These are phyloP conservation scores for Hermatobates lingyangjiaoensis DNA, from an alignment of 1,140 invertebrate genomes.

Conservation along the genomic window DNA sequence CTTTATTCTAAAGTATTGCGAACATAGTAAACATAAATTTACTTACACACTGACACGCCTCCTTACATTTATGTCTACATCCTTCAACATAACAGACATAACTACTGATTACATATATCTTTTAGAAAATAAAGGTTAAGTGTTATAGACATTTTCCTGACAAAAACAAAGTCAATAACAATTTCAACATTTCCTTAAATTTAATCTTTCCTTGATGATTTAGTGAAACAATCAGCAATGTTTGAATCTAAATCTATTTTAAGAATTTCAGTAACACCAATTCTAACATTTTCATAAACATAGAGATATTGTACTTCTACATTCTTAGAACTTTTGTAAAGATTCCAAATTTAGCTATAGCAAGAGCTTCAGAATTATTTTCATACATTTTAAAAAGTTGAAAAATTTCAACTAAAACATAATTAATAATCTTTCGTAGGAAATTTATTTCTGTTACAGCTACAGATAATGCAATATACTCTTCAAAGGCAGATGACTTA, in stretches of 20 bases:
- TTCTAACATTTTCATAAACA: not conserved
- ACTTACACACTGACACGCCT: not conserved
- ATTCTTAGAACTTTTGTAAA: not conserved
- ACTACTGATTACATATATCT: not conserved
- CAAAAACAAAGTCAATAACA: not conserved
- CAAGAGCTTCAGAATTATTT: not conserved
- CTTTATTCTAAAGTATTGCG: too few species aligned
- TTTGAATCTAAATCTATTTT: not conserved
- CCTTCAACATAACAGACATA: not conserved
- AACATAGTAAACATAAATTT: not conserved
- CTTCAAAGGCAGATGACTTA: slow-evolving; percentile 6
- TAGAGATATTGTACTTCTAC: not conserved
- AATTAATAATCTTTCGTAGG: not conserved
- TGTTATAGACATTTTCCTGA: not conserved
- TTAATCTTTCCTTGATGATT: not conserved
- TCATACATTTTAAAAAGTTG: not conserved
- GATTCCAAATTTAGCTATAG: not conserved
- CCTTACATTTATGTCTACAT: not conserved
- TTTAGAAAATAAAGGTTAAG: too few species aligned
- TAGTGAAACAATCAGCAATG: not conserved
- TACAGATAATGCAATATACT: slow-evolving; percentile 10
- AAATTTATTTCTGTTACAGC: not conserved
- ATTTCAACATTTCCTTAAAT: not conserved
- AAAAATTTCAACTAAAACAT: not conserved
- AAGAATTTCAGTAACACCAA: not conserved